Evolutionary conservation across 2,888 invertebrate genomes (phyloP), one percentile per base, ranked within the genome.

Genomic region (Punctoribates punctum): DNA sequence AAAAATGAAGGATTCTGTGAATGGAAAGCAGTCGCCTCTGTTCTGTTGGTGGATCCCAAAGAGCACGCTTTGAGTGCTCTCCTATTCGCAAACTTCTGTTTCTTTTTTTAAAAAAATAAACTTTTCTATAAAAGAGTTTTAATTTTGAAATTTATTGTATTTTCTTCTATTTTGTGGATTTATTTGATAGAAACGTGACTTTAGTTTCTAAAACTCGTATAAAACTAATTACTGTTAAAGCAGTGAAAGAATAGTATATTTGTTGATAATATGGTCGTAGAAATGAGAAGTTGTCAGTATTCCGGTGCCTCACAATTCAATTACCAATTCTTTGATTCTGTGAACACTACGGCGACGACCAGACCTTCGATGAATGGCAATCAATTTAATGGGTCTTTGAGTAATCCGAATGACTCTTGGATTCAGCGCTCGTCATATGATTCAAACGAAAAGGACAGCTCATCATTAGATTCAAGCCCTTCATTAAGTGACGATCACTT

Each of bases 241-340:
- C 34, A 34, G 4, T 6, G 34, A 34, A 34, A 6, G 4, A 8
- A 34, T 4, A 6, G 34, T 34, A 4, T 34, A 34, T 34, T 60
- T 11, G n/a, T 25, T 60, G 8, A 25, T 60, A 60, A 9, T 25
- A 60, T 60, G 60, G 60, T 60, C 27, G 60, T n/a, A 3, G 60
- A 60, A 11, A 60, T 60, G 60, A 51, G 51, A 51, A 51, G 51
- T 20, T 60, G 60, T 60, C 60, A 60, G n/a, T 60, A 60, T n/a
- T 60, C 60, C 6, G 60, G 60, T 25, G 23, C 23, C 8, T 13
- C 3, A 23, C 23, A 25, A 25, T 25, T 60, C 23, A 60, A 60
- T 25, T 60, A 60, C 20, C 60, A 60, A 60, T 23, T 2, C 5
- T 60, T 60, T 13, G 8, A 6, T 25, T 17, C 60, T 60, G 9